phyloP scores from a whole-genome alignment of 2,888 invertebrate genomes.

The Emmelina monodactyla region DNA sequence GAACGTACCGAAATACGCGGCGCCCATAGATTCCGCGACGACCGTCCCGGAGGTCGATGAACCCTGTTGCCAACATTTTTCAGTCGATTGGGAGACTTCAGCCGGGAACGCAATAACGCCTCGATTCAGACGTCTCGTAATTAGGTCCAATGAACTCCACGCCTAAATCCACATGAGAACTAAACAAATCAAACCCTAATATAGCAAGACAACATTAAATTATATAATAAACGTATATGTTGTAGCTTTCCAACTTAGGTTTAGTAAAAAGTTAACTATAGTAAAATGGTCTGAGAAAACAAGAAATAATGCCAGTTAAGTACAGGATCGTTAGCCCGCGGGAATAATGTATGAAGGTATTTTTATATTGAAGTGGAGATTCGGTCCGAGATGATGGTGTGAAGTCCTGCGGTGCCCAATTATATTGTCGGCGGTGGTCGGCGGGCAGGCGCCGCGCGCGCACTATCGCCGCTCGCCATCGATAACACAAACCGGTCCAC shows the following conservation, averaged over 20 bases:
- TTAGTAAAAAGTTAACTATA: no score
- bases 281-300: no score
- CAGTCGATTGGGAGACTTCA: slow-evolving; percentile 13
- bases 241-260: no score
- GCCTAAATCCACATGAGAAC: no score
- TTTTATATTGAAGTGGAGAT: slow-evolving; percentile 7
- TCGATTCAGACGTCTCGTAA: no score
- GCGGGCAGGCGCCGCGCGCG: slow-evolving; percentile 51
- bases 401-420: slow-evolving; percentile 64
- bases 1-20: slow-evolving; percentile 46
- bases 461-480: slow-evolving; percentile 61
- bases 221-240: no score
- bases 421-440: slow-evolving; percentile 57
- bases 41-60: slow-evolving; percentile 55
- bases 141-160: no score
- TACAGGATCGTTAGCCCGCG: slow-evolving; percentile 1
- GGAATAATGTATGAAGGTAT: background rate
- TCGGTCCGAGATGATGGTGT: slow-evolving; percentile 34
- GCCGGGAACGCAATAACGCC: no score
- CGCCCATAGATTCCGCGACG: slow-evolving; percentile 59
- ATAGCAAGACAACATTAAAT: no score
- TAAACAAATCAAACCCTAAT: no score
- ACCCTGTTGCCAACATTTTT: slow-evolving; percentile 25
- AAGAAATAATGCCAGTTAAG: no score
- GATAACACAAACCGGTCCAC: slow-evolving; percentile 53